A percentile compares a stretch with the other conserved stretches of the same genome.
Conservation (phyloP, 2,797 vertebrate species). For the Propithecus deckenii region DNA sequence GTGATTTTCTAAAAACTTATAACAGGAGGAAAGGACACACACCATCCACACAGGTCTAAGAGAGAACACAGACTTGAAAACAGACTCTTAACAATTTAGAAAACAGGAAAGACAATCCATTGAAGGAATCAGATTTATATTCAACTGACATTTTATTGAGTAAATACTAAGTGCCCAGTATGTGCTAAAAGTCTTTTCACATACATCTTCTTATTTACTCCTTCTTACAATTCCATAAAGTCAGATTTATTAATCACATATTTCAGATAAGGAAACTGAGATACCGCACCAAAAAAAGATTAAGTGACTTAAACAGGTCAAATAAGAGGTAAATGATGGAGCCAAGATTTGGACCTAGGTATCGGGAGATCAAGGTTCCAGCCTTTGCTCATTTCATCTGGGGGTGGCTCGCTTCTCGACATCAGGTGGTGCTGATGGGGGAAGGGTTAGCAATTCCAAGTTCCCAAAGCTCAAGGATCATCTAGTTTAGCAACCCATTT, state of each 20-base stretch:
- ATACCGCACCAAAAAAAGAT: background rate
- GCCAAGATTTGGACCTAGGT: background rate
- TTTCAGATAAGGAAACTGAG: background rate
- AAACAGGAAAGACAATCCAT: background rate
- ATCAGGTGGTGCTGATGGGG: background rate
- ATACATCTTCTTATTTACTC: background rate
- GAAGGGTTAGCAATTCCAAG: background rate
- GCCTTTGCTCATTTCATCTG: background rate
- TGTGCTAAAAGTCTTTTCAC: background rate
- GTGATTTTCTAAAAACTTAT: background rate
- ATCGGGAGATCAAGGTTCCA: background rate
- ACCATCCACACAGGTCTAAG: background rate
- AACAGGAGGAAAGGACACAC: background rate
- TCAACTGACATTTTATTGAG: background rate
- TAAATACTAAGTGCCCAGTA: background rate
- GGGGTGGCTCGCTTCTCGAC: background rate
- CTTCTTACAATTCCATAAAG: background rate
- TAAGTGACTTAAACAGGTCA: background rate
- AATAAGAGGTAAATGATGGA: background rate
- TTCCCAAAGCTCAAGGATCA: background rate
- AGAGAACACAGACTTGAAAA: background rate
- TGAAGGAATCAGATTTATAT: background rate
- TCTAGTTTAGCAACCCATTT: background rate
- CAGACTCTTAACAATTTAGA: background rate
- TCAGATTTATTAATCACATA: background rate